Base-by-base conservation (phyloP, 2,113 vertebrate genomes). In the Salvelinus alpinus region DNA sequence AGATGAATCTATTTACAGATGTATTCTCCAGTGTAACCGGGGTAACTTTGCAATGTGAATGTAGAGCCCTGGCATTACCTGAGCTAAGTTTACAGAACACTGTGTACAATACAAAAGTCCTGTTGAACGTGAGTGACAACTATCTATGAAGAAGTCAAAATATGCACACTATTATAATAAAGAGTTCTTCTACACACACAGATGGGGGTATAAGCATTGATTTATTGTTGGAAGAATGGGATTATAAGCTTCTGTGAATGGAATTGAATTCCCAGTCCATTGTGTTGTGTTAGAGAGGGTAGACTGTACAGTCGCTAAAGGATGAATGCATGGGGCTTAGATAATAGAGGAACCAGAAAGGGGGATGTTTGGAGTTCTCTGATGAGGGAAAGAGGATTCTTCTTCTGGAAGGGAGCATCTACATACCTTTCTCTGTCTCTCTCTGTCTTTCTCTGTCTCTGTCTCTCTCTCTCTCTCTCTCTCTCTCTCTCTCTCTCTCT, bases 161-260 rank as follows among this genome's bases (percentile, higher is more conserved):
- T 93, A 91, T 88, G 87, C 85, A 91, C 83, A 91, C 60, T 85
- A 91, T 88, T 78, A 87, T 86, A 94, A 93, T 94, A 94, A 94
- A 94, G 72, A 87, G 79, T 87, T 90, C 82, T 88, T 91, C 82
- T 90, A 88, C 75, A 90, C 88, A 91, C 78, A 86, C 67, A 65
- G n/a, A 34, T 78, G 44, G 70, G 38, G 67, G 47, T 59, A 7
- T 64, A 20, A 65, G 14, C 22, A 68, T 29, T 81, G 22, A 73
- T 78, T 75, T 81, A 44, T 31, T 79, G 22, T 22, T 54, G 16
- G 14, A 18, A 24, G 18, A 64, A 64, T 64, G 60, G 7, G 24
- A n/a, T 16, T 0, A 9, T 64, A 22, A 12, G n/a, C 20, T 64
- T 13, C 20, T 22, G 60, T 22, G 16, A 64, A 25, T 64, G 24